Evolutionary conservation across 2,113 vertebrate genomes (phyloP).

Genomic region (Forbesichthys papilliferus): DNA sequence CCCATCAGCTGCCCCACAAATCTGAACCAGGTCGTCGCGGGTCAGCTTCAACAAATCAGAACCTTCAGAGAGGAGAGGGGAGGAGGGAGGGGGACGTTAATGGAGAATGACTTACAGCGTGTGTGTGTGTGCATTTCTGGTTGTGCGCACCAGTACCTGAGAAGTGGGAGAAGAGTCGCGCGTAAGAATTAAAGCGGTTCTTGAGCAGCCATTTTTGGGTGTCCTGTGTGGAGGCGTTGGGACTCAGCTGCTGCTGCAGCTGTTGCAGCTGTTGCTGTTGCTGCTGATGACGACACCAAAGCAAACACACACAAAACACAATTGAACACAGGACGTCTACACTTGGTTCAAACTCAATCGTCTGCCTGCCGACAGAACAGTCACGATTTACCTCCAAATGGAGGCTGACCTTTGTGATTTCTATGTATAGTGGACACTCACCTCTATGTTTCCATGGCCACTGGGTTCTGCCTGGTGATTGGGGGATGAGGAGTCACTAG

Average conservation of each 20-base stretch:
- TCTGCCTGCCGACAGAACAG: no score
- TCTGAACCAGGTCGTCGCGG: constrained; percentile 91
- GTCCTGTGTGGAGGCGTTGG: constrained; percentile 90
- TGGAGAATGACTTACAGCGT: background rate
- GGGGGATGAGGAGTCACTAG: constrained; percentile 92
- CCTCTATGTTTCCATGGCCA: constrained; percentile 80
- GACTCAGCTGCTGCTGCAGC: constrained; percentile 83
- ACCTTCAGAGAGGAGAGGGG: constrained; percentile 69
- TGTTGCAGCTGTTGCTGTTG: constrained; percentile 73
- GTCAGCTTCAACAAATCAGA: constrained; percentile 94
- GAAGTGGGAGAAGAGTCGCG: constrained; percentile 92
- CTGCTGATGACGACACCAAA: background rate
- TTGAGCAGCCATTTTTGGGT: constrained; percentile 92
- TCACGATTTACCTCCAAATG: background rate
- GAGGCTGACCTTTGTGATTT: background rate
- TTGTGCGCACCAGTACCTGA: constrained; percentile 79
- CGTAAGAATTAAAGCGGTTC: constrained; percentile 88
- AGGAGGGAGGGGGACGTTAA: background rate
- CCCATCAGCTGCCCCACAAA: constrained; percentile 92
- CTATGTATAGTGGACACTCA: constrained; percentile 65
- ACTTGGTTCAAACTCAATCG: background rate
- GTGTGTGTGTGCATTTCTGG: background rate
- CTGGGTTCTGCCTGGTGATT: constrained; percentile 92
- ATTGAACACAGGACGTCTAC: background rate
- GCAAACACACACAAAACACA: background rate